Percentiles rank a stretch among this genome's conserved stretches.
Conservation (phyloP, 2,113 vertebrate species). For the Aythya baeri region DNA sequence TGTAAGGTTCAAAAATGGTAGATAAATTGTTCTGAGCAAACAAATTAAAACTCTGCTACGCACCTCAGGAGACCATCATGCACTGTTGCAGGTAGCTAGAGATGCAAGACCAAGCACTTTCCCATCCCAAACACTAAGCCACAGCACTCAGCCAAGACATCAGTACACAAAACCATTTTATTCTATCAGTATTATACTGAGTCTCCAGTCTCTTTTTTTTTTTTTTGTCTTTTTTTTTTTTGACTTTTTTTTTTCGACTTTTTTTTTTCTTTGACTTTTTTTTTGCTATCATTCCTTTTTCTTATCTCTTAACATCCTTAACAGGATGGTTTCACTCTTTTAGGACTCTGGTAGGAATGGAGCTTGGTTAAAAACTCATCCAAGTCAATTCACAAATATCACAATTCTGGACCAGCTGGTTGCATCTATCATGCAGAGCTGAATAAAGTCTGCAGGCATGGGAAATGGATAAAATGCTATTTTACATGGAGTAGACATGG, state of each 20-base stretch:
- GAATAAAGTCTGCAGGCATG: background rate
- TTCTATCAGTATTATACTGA: background rate
- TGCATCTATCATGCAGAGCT: background rate
- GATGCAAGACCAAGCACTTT: background rate
- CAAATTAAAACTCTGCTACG: background rate
- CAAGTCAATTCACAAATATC: background rate
- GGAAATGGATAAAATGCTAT: background rate
- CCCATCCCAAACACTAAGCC: background rate
- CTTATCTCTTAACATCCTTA: too few relatives aligned
- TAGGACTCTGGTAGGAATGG: background rate
- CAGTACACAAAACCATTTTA: background rate
- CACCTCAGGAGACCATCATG: background rate
- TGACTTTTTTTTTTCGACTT: background rate
- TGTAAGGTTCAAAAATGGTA: background rate
- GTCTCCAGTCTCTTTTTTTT: background rate
- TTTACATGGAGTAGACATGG: background rate
- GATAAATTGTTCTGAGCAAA: conserved; percentile 7
- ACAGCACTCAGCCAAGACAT: background rate
- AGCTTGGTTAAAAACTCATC: background rate
- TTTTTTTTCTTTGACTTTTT: background rate
- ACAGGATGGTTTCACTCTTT: background rate
- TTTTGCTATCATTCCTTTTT: background rate
- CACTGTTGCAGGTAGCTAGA: background rate
- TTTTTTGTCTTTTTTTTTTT: background rate
- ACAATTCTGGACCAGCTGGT: background rate